Percentiles rank a stretch among this genome's conserved stretches.
Evolutionary conservation across 2,888 invertebrate species (phyloP).

Genomic region (Melinopterus prodromus): DNA sequence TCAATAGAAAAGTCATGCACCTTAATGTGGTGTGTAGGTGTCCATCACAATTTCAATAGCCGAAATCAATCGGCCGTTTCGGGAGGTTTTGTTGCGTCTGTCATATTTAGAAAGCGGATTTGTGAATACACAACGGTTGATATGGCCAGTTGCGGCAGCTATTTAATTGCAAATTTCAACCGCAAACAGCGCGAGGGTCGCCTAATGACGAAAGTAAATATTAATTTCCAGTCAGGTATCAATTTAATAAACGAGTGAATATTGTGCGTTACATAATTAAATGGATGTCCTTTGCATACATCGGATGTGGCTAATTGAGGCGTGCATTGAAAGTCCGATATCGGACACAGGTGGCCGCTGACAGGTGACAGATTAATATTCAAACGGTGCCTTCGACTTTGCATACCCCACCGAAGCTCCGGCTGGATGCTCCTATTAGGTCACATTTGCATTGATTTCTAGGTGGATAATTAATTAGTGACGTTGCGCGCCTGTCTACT

Average conservation of each 20-base stretch:
- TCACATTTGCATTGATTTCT: not conserved
- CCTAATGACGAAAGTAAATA: not conserved
- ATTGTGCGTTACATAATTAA: constrained; percentile 31
- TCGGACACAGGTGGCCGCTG: constrained; percentile 46
- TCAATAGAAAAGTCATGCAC: no score
- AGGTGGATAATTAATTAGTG: not conserved
- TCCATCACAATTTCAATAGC: no score
- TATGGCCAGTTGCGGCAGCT: no score
- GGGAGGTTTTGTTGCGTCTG: no score
- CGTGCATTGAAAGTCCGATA: constrained; percentile 46
- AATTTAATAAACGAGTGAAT: constrained; percentile 13
- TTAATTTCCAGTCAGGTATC: not conserved
- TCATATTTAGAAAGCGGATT: not conserved
- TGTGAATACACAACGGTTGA: not conserved
- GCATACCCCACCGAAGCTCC: constrained; percentile 7
- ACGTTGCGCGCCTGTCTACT: constrained; percentile 15
- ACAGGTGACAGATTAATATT: constrained; percentile 47
- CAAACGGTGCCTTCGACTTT: constrained; percentile 33
- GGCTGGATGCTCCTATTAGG: not conserved
- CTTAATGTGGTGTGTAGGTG: no score
- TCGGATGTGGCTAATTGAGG: constrained; percentile 41
- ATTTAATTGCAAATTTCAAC: not conserved
- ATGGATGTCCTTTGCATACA: constrained; percentile 39
- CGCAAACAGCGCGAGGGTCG: not conserved
- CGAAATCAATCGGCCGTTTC: no score